Conservation (phyloP, 2,113 vertebrate genomes). For the Ia io region DNA sequence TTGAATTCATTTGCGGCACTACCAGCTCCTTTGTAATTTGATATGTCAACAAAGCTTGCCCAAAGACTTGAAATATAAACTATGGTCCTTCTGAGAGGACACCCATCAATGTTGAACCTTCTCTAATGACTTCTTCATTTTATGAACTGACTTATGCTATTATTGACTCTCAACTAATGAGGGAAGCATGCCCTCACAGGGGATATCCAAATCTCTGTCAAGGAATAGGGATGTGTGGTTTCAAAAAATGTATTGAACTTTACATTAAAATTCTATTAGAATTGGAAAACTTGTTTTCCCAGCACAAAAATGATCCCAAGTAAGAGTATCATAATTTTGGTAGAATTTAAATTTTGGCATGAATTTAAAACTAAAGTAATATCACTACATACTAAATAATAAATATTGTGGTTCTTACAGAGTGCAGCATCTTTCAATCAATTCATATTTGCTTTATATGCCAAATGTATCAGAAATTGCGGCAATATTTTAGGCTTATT, state of each 20-base stretch:
- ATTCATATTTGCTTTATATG: neutral
- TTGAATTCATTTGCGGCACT: neutral
- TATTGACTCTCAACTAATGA: neutral
- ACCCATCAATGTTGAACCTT: neutral
- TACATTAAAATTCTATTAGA: neutral
- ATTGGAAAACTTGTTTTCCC: neutral
- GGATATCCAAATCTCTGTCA: neutral
- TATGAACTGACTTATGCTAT: neutral
- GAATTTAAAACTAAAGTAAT: conserved; percentile 6
- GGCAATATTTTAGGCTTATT: neutral
- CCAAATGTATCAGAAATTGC: neutral
- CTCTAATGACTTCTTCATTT: neutral
- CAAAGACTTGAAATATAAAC: neutral
- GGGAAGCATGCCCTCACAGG: neutral
- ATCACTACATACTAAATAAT: neutral
- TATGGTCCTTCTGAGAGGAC: neutral
- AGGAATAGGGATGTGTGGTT: neutral
- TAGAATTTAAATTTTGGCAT: too few species aligned
- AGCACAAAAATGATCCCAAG: neutral
- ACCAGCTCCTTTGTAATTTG: neutral
- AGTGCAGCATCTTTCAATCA: neutral
- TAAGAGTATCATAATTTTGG: neutral
- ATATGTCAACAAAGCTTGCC: neutral
- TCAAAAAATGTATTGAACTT: neutral
- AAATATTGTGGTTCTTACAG: neutral